phyloP scores from a whole-genome alignment of 2,113 vertebrate genomes.

The Rhea americana region DNA sequence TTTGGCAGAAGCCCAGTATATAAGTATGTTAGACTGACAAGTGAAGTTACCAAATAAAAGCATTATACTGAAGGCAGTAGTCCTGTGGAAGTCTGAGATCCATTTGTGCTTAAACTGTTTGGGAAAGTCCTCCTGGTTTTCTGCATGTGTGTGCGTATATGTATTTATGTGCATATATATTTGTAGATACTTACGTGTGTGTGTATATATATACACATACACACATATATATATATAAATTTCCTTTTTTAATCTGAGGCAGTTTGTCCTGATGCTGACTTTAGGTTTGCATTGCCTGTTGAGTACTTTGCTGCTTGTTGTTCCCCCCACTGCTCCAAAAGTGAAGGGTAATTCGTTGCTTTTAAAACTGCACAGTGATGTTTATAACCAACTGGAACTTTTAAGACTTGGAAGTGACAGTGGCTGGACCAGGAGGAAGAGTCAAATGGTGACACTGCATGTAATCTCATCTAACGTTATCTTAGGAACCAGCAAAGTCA shows the following conservation, averaged over 20 bases:
- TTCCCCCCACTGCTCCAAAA: background rate
- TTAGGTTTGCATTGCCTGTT: background rate
- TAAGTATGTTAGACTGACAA: background rate
- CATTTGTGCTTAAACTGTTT: background rate
- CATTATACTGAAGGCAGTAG: background rate
- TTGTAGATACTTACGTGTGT: too few relatives aligned
- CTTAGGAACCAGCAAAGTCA: background rate
- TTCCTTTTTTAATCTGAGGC: background rate
- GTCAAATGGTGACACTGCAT: rapidly evolving
- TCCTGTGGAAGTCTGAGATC: background rate
- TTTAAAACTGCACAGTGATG: background rate
- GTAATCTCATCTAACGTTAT: rapidly evolving
- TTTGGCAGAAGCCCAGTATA: background rate
- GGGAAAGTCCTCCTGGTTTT: background rate
- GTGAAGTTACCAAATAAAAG: background rate
- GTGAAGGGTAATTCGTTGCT: background rate
- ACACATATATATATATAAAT: too few relatives aligned
- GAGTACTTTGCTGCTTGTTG: background rate
- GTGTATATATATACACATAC: too few relatives aligned
- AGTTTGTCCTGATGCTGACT: background rate
- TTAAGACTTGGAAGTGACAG: background rate
- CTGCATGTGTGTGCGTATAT: background rate
- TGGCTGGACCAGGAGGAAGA: background rate
- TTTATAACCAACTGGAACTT: background rate
- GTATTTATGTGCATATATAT: too few relatives aligned